Conservation (phyloP, 1,140 invertebrate genomes). For the Dendrolimus kikuchii region DNA sequence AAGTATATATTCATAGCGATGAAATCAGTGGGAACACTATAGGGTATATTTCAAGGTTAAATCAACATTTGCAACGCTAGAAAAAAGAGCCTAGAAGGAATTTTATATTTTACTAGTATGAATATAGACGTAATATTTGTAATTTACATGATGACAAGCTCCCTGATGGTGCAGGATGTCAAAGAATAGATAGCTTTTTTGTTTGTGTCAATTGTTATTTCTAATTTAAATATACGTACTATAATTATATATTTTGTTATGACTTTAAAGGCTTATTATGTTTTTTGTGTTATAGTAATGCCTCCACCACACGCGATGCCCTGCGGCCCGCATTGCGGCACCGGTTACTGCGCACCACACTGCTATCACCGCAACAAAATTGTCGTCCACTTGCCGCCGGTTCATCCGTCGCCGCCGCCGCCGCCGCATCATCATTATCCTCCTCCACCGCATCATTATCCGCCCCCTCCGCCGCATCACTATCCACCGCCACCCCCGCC, state of each 20-base stretch:
- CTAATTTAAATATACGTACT: no score
- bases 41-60: no score
- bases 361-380: constrained; percentile 36
- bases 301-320: constrained; percentile 42
- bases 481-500: constrained; percentile 26
- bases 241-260: neutral
- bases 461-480: constrained; percentile 16
- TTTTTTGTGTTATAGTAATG: constrained; percentile 36
- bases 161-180: neutral
- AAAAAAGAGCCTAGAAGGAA: no score
- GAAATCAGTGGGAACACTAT: no score
- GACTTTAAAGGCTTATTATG: neutral
- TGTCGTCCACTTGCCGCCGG: constrained; percentile 27
- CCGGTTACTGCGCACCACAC: constrained; percentile 39
- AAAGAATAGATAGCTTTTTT: neutral
- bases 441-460: constrained; percentile 25
- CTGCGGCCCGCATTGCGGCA: constrained; percentile 46
- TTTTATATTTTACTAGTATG: no score
- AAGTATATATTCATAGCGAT: no score
- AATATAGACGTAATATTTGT: no score
- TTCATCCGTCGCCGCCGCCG: constrained; percentile 33
- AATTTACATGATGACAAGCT: no score
- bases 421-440: constrained; percentile 30
- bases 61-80: no score
- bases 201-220: no score